These are phyloP conservation scores for Tapirus indicus DNA, from an alignment of 2,797 vertebrate genomes.

Conservation along the genomic window DNA sequence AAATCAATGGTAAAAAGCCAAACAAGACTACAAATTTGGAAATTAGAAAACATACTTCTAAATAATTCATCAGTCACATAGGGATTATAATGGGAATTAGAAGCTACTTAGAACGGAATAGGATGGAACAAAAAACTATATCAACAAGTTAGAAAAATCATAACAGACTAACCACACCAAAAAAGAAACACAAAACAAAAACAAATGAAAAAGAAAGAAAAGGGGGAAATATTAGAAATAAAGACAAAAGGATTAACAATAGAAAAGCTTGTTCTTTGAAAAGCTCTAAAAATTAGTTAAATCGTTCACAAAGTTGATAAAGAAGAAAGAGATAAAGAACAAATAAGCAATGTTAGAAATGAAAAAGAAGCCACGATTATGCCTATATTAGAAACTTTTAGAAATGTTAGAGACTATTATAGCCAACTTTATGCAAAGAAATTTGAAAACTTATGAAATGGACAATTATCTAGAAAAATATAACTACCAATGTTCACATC, in stretches of 20 bases:
- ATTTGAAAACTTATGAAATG: not conserved
- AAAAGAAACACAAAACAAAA: not conserved
- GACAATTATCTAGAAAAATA: slow-evolving; percentile 14
- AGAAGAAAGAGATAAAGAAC: not conserved
- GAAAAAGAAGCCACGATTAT: not conserved
- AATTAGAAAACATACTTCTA: slow-evolving; percentile 41
- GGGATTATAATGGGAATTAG: slow-evolving; percentile 14
- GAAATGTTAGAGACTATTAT: not conserved
- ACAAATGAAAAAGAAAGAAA: not conserved
- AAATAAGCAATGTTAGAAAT: not conserved
- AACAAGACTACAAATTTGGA: not conserved
- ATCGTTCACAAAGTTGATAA: not conserved
- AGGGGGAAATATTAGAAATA: not conserved
- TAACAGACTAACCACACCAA: not conserved
- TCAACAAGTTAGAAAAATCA: not conserved
- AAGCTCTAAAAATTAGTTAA: slow-evolving; percentile 9
- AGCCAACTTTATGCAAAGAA: slow-evolving; percentile 10
- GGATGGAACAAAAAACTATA: not conserved
- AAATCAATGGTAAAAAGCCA: slow-evolving; percentile 14
- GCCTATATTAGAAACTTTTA: not conserved
- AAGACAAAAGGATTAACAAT: not conserved
- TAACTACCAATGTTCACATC: not conserved
- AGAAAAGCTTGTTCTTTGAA: not conserved
- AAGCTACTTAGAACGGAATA: not conserved
- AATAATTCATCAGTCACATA: slow-evolving; percentile 4